Evolutionary conservation across 2,888 invertebrate species (phyloP).

Genomic region (Nephrocerus scutellatus): DNA sequence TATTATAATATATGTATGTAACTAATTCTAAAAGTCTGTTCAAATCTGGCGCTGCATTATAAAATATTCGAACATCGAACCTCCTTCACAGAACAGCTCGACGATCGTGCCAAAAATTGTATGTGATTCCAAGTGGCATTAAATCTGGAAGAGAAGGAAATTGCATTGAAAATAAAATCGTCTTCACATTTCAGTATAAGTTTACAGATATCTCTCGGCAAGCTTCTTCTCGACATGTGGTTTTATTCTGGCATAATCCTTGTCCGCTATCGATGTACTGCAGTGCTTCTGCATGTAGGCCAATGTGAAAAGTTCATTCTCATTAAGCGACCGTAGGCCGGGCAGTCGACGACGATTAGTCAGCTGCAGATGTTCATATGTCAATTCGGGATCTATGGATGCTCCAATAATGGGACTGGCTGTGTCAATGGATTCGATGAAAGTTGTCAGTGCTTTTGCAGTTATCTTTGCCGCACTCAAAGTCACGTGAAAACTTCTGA

Average conservation of each 20-base stretch:
- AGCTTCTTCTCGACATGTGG: conserved; percentile 44
- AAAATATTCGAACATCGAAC: conserved; percentile 39
- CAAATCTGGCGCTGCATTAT: no score
- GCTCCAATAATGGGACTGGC: conserved; percentile 39
- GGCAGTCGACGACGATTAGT: conserved; percentile 37
- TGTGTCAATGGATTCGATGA: conserved; percentile 37
- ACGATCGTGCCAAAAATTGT: conserved; percentile 40
- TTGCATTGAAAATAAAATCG: conserved; percentile 6
- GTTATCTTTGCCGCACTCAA: conserved; percentile 40
- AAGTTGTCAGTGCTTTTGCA: conserved; percentile 37
- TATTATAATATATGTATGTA: no score
- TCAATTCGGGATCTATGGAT: conserved; percentile 35
- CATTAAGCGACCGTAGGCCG: conserved; percentile 40
- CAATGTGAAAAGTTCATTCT: conserved; percentile 43
- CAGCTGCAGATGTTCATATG: conserved; percentile 37
- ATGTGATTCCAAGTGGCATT: conserved; percentile 45
- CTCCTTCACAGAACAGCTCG: conserved; percentile 36
- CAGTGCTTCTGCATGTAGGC: conserved; percentile 46
- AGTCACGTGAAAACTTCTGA: conserved; percentile 39
- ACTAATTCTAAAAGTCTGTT: no score
- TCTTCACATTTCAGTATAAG: conserved; percentile 1
- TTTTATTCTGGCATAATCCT: conserved; percentile 43
- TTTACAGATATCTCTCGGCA: conserved; percentile 43
- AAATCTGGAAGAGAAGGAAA: conserved; percentile 29
- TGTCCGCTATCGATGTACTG: conserved; percentile 41